These are phyloP conservation scores for Syncerus caffer DNA, from an alignment of 2,797 vertebrate species.

Conservation along the genomic window DNA sequence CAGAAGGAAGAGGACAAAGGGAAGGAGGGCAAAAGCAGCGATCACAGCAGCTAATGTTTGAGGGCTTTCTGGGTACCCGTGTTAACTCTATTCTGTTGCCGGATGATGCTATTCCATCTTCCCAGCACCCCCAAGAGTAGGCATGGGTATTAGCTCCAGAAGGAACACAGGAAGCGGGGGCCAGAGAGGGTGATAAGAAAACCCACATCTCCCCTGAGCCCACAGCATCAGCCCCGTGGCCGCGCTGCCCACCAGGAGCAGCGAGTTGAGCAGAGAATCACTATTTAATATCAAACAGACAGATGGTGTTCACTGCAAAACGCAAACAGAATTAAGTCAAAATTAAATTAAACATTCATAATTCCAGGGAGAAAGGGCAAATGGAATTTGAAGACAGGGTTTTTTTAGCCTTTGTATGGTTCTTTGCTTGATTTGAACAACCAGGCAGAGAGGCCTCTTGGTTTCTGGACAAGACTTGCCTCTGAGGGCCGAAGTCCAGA, in stretches of 20 bases:
- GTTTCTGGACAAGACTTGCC: neutral
- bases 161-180: neutral
- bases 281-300: neutral
- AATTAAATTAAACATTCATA: constrained; percentile 49
- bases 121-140: neutral
- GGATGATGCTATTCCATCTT: neutral
- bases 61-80: neutral
- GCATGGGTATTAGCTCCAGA: neutral
- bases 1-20: neutral
- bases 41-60: rapidly evolving
- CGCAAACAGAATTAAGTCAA: constrained; percentile 53
- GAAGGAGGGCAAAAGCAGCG: neutral
- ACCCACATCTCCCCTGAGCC: neutral
- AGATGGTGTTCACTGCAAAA: constrained; percentile 19
- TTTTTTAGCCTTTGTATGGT: neutral
- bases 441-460: neutral
- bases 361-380: constrained; percentile 30
- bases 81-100: neutral
- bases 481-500: neutral
- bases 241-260: neutral
- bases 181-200: neutral
- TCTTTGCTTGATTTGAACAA: neutral
- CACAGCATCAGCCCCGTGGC: neutral
- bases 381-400: neutral
- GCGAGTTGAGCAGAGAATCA: neutral